Base-by-base conservation (phyloP, 2,888 invertebrate species). In the Acheta domesticus region DNA sequence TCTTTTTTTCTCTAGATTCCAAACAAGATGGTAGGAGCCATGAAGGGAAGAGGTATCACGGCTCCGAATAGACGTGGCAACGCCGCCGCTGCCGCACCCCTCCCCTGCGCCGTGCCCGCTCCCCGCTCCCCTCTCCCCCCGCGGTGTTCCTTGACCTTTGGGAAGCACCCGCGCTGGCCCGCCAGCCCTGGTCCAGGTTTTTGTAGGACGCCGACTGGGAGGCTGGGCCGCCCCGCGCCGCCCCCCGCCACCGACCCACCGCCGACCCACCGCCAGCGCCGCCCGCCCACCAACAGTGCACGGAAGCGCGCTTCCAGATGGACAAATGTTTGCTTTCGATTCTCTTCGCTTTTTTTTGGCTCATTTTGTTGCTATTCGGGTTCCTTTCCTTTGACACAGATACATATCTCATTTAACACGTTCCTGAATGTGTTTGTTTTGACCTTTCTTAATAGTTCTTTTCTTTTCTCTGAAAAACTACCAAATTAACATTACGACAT, bases 61-160 rank as follows among this genome's bases (percentile, higher is more conserved):
- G 14, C n/a, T 12, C 4, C 62, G 62, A 1, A n/a, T 12, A n/a
- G 62, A 62, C n/a, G 62, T 62, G 62, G 62, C 62, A 62, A 62
- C 62, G n/a, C 16, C 62, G 62, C 62, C 62, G 16, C 62, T 62
- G 14, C 62, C 16, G 16, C 62, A 62, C n/a, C 62, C 62, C n/a
- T 62, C n/a, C 62, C 62, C 62, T 62, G 16, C 62, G 62, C 62
- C 62, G 16, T n/a, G 62, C 62, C 49, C 48, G 50, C 77, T 48
- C 48, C 48, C 77, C 49, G 12, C 78, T 16, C 21, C 74, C 78
- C 12, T 49, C 74, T 19, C 48, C 76, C 76, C 49, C 50, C 73
- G 73, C 76, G 73, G 73, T 76, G 76, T 79, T 62, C 62, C 62
- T 62, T 62, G 62, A 62, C 62, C 62, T 62, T 62, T 62, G 62